These are phyloP conservation scores for Amphipoea lucens DNA, from an alignment of 2,888 invertebrate species.

Conservation along the genomic window DNA sequence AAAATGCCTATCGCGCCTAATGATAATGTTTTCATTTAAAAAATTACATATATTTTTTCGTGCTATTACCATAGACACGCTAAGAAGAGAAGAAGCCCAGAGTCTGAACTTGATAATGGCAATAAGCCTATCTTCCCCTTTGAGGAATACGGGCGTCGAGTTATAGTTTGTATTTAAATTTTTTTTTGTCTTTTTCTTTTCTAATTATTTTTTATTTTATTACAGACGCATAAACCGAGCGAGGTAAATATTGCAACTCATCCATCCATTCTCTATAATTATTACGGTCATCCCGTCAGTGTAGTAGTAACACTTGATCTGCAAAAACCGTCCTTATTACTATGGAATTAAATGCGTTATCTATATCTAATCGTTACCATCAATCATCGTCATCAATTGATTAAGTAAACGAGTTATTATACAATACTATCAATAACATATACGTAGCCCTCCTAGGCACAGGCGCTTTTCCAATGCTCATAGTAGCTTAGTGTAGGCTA, in stretches of 20 bases:
- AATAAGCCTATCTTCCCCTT: not conserved
- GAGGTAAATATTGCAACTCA: slow-evolving; percentile 6
- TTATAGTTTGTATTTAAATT: not conserved
- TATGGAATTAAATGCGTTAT: not conserved
- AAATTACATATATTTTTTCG: no score
- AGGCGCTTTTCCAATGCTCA: not conserved
- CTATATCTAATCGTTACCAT: not conserved
- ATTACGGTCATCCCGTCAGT: no score
- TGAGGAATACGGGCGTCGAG: not conserved
- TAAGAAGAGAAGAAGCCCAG: not conserved
- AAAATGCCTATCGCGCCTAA: no score
- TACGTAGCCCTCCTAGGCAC: not conserved
- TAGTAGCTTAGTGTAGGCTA: not conserved
- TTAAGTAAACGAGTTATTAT: not conserved
- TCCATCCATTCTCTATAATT: not conserved
- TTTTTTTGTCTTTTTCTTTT: not conserved
- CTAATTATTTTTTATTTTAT: not conserved
- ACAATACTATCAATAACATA: not conserved
- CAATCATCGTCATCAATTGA: not conserved
- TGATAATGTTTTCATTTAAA: no score
- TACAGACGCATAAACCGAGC: not conserved
- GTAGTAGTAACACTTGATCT: no score
- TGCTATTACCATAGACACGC: no score
- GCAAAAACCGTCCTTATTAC: not conserved
- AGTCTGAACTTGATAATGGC: not conserved